A percentile compares a stretch with the other conserved stretches of the same genome.
phyloP scores from a whole-genome alignment of 2,888 invertebrate species.

The Rhamnusium bicolor region DNA sequence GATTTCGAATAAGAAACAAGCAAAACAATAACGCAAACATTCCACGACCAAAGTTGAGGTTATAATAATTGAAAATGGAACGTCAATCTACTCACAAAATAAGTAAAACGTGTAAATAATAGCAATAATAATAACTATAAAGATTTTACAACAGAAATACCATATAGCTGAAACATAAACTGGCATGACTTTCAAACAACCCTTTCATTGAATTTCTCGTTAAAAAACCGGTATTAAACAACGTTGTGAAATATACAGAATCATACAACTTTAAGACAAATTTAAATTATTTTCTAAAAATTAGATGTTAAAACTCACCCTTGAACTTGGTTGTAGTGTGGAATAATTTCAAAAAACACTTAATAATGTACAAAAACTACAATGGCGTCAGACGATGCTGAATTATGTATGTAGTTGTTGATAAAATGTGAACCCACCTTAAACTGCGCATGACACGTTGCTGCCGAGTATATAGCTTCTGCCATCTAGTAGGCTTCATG shows the following conservation, averaged over 20 bases:
- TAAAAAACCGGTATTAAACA: constrained; percentile 15
- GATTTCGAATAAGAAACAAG: background rate
- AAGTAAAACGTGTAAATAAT: background rate
- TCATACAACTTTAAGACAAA: background rate
- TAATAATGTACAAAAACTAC: constrained; percentile 44
- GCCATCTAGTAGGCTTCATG: constrained; percentile 32
- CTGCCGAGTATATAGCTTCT: background rate
- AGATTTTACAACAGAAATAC: background rate
- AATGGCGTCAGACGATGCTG: constrained; percentile 56
- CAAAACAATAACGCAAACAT: background rate
- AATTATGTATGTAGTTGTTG: constrained; percentile 52
- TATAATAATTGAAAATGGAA: constrained; percentile 30
- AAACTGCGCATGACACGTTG: constrained; percentile 26
- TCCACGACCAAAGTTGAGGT: constrained; percentile 32
- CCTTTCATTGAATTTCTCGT: background rate
- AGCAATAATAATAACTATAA: background rate
- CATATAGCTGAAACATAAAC: background rate
- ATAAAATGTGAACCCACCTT: constrained; percentile 37
- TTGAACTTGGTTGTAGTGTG: constrained; percentile 16
- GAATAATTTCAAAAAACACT: constrained; percentile 39
- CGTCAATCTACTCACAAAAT: background rate
- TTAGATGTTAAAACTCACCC: constrained; percentile 32
- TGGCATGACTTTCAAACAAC: background rate
- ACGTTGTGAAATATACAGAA: constrained; percentile 5
- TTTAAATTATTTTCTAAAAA: background rate